Base-by-base conservation (phyloP, 2,797 vertebrate species). In the Furcifer pardalis region DNA sequence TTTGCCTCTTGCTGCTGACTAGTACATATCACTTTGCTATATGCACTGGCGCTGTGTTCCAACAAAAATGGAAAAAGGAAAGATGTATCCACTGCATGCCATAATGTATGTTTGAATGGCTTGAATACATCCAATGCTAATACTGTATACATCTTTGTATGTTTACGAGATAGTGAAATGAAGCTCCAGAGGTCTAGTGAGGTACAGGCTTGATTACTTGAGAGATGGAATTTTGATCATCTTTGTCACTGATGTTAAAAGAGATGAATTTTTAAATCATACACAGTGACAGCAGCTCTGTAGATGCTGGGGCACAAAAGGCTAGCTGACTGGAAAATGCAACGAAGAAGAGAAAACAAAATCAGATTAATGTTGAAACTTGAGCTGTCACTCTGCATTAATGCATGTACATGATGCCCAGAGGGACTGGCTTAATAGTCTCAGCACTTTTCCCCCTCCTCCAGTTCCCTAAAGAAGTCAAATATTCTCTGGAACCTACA, bases 251-350 rank as follows among this genome's bases (percentile, higher is more conserved):
- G 44, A 72, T 62, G 46, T 77, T 62, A 27, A 19, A 71, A 49
- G 5, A 81, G 81, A 44, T 63, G 81, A 68, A 79, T 40, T 79
- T 82, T 84, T 77, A 73, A 59, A 86, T 91, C 84, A 87, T 62
- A 83, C 30, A 77, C 30, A 84, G 69, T 79, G 44, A 88, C 72
- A 91, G 74, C 32, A 84, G 89, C 82, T 85, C 82, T 49, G 40
- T 79, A 32, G 9, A 79, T 83, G 89, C 85, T 89, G 78, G 91
- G 86, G 76, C 82, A 87, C 87, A 81, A 83, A 69, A 49, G 56
- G 46, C 83, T 91, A 92, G 90, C 88, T 8, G 3, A 81, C 83
- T 84, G 42, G 63, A 80, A 85, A 84, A 85, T 86, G 35, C 10
- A 76, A 69, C 30, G 83, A 73, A 79, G 84, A 42, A 73, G 7